phyloP scores from a whole-genome alignment of 2,797 vertebrate genomes.

The Peromyscus aztecus region DNA sequence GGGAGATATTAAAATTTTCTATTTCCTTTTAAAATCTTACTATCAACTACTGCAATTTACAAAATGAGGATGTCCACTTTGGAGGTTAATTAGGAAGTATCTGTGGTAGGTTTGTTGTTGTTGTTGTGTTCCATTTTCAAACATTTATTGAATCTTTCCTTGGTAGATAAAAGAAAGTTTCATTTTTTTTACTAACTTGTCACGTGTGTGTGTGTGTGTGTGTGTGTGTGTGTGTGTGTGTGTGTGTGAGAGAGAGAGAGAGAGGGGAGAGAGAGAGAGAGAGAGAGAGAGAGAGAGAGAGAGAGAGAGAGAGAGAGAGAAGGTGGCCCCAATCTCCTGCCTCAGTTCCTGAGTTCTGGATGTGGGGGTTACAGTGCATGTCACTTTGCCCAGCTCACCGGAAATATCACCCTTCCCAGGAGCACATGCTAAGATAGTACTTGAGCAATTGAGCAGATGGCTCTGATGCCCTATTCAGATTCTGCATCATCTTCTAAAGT shows the following conservation, averaged over 20 bases:
- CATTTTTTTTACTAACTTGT: background rate
- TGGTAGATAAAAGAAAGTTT: background rate
- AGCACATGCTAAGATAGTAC: background rate
- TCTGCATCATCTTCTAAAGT: background rate
- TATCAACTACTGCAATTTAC: background rate
- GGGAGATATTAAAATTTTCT: background rate
- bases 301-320: background rate
- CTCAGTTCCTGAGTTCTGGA: background rate
- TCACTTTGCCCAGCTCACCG: background rate
- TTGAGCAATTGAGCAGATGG: background rate
- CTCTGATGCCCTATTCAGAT: background rate
- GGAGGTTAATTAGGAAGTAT: background rate
- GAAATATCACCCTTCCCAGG: background rate
- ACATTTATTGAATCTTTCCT: background rate
- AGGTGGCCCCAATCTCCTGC: background rate
- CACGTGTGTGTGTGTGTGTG: background rate
- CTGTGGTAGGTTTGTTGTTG: background rate
- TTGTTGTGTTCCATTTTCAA: background rate
- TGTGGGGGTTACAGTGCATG: background rate
- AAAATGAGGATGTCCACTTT: constrained; percentile 7
- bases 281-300: background rate
- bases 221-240: background rate
- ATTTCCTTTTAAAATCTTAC: constrained; percentile 20
- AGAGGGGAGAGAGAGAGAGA: background rate
- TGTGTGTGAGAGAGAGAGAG: background rate